Evolutionary conservation across 2,113 vertebrate species (phyloP), one percentile per base, ranked within the genome.

Genomic region (Nycticorax nycticorax): DNA sequence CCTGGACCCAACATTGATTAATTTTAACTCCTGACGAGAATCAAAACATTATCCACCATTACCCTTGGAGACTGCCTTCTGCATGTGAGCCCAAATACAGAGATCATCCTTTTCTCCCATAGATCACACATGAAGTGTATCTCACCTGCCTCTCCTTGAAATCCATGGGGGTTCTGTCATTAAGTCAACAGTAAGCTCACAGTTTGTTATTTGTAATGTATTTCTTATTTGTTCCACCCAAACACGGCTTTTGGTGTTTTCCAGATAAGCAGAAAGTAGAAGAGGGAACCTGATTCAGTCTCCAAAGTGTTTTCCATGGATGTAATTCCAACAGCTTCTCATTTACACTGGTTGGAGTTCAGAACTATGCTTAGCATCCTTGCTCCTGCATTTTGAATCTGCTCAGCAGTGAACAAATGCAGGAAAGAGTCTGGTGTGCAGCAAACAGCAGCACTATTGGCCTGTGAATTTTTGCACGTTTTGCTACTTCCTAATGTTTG

Each of bases 401-500:
- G 35, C 47, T 78, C 69, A 52, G 64, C 74, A 84, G 52, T 41
- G 67, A 83, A 74, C n/a, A 66, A 88, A 74, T 59, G 23, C 35
- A 64, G 66, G 55, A 83, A 86, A 79, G 85, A 35, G 43, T 23
- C 48, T 21, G 86, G 73, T 56, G 66, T 59, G 74, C 52, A 79
- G 91, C 48, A 77, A 92, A 80, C 33, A 89, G 87, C 95, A 95
- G 96, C 62, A 26, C 57, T 35, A 48, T 57, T 57, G 52, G 69
- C 73, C 89, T 85, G 57, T 71, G 82, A 96, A 91, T 91, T 97
- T 96, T 85, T 94, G 83, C 95, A 95, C 28, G 5, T 91, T 95
- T 97, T 86, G 71, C 79, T 89, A 21, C 67, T 97, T 92, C 85
- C 84, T 69, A 78, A 72, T 93, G 85, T 95, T 96, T 97, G 85